Conservation (phyloP, 1,140 invertebrate species). For the Polyergus mexicanus region DNA sequence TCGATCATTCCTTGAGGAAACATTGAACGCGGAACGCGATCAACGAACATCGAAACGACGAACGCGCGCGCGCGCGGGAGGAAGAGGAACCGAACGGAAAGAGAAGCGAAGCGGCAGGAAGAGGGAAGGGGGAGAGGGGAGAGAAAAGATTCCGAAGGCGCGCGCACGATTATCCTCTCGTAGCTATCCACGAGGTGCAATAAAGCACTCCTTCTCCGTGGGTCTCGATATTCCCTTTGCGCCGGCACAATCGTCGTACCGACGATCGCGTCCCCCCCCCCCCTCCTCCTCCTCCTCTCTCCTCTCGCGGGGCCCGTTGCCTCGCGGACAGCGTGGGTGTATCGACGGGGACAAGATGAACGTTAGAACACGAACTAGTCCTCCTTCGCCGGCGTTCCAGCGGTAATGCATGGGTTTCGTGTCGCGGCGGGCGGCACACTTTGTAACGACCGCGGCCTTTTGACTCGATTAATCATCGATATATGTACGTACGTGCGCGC, state of each 20-base stretch:
- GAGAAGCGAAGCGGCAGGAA: not conserved
- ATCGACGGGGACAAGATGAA: slow-evolving; percentile 81
- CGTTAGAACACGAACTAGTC: slow-evolving; percentile 82
- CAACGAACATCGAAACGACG: not conserved
- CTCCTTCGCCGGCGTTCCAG: slow-evolving; percentile 75
- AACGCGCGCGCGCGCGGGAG: not conserved
- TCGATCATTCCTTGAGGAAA: slow-evolving; percentile 30
- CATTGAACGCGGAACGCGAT: not conserved
- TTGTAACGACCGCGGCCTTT: slow-evolving; percentile 86
- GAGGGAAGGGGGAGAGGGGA: not conserved
- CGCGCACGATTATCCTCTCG: slow-evolving; percentile 64
- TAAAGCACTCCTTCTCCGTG: slow-evolving; percentile 70
- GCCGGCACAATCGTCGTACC: slow-evolving; percentile 57
- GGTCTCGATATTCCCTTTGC: slow-evolving; percentile 56
- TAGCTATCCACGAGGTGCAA: slow-evolving; percentile 54
- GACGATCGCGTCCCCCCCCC: not conserved
- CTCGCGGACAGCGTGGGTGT: slow-evolving; percentile 79
- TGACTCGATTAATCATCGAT: slow-evolving; percentile 87
- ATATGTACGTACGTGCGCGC: slow-evolving; percentile 78
- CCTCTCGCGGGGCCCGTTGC: slow-evolving; percentile 35
- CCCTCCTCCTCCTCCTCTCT: not conserved
- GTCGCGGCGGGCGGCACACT: slow-evolving; percentile 86
- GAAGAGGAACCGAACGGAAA: slow-evolving; percentile 20
- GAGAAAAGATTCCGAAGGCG: slow-evolving; percentile 51
- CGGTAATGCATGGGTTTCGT: slow-evolving; percentile 85